Base-by-base conservation (phyloP, 2,113 vertebrate genomes). In the Mormyrus iriodes region DNA sequence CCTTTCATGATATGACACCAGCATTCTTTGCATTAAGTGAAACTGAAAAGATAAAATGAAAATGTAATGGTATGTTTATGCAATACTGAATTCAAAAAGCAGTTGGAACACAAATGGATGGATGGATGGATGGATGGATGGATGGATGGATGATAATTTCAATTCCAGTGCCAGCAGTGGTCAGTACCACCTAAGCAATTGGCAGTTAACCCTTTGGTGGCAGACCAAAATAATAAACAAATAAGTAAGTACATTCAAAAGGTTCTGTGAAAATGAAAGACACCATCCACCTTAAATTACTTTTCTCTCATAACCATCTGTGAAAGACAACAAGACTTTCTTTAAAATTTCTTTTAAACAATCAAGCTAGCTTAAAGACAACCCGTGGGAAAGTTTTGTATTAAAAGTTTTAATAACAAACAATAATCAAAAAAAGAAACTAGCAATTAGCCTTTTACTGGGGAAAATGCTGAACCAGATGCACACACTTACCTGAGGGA, bases 401-500 rank as follows among this genome's bases (percentile, higher is more conserved):
- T 42, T 21, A 44, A 82, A 82, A 1, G 76, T 82, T 82, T 44
- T 39, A 42, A 82, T 7, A 19, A 82, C 76, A 82, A 84, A 46
- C 31, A 15, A 53, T 35, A 12, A 53, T 27, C 44, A 51, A n/a
- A 35, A 27, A 52, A 52, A n/a, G 27, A 35, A 10, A 3, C 27
- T 31, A 53, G 85, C 49, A 86, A 53, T 35, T 21, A 31, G 8
- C 15, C 82, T 48, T 48, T 84, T 10, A 24, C 19, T 48, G 44
- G 82, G 44, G 82, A 46, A 21, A 31, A 15, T 39, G n/a, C 27
- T 49, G 9, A 53, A 86, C 15, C 3, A 21, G 82, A 3, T 8
- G 42, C 0, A 27, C 7, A 89, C 9, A 89, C 91, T 93, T 91
- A 99, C 98, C 98, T 93, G 97, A 97, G 3, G 98, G 97, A 91